Evolutionary conservation across 2,888 invertebrate species (phyloP), one percentile per base, ranked within the genome.

Genomic region (Biston betularia): DNA sequence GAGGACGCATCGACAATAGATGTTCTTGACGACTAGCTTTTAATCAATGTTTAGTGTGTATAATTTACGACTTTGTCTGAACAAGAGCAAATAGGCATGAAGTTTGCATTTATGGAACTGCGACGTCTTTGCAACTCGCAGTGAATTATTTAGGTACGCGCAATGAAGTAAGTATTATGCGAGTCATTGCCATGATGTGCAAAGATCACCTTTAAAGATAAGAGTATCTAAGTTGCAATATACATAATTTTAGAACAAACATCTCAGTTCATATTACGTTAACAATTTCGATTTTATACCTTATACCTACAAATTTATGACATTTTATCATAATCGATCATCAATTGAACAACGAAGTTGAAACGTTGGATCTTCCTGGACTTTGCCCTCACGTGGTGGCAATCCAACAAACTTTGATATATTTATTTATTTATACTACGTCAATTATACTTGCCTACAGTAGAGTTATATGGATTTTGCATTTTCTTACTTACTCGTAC

Each of bases 1-100:
- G 61, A 59, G 65, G 63, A 46, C 69, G 56, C 53, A 49, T 58
- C 55, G 15, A 69, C 69, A 73, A 69, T 72, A 45, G n/a, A 45
- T 65, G 64, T 58, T 65, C 63, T 49, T 53, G 45, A 24, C 24
- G 24, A 2, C 24, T 69, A 64, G 63, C 64, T 62, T 62, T 62
- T 60, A 55, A 59, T 54, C 61, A 57, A 65, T 65, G 34, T 68
- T 69, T 68, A 63, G 59, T 48, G 14, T 40, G 53, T 60, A 3
- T 24, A 24, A 66, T 66, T 53, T 60, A 67, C 50, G 11, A 40
- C 40, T 57, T 50, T 54, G 59, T 63, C 62, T 65, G 50, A 50
- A 38, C 40, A 24, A 64, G 34, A 46, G 24, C 62, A 58, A 65
- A 64, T 62, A 57, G 2, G 10, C 53, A 38, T 55, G 53, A 59